A percentile compares a stretch with the other conserved stretches of the same genome.
Evolutionary conservation across 2,113 vertebrate genomes (phyloP).

Genomic region (Tachysurus vachellii): DNA sequence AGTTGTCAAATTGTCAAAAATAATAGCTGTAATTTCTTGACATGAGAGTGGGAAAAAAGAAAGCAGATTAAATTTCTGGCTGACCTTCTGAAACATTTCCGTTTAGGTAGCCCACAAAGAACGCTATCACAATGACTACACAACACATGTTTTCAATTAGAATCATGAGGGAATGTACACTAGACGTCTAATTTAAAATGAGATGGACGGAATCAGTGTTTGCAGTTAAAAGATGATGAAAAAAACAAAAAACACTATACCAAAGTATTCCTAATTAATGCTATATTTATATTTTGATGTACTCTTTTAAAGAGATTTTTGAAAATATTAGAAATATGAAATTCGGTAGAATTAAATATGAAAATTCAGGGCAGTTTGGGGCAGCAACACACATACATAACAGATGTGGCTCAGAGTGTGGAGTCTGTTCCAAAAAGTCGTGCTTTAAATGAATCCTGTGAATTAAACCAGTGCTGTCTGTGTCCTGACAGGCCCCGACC

Average conservation of each 20-base stretch:
- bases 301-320: not conserved
- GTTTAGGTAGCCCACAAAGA: constrained; percentile 56
- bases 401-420: not conserved
- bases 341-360: not conserved
- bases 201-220: constrained; percentile 52
- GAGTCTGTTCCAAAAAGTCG: not conserved
- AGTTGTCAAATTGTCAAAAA: constrained; percentile 19
- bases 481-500: constrained; percentile 72
- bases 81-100: constrained; percentile 40
- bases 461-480: constrained; percentile 59
- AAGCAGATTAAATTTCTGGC: constrained; percentile 13
- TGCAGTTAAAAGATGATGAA: not conserved
- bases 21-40: not conserved
- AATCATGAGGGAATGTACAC: constrained; percentile 68
- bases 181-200: constrained; percentile 63
- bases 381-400: not conserved
- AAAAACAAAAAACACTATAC: not conserved
- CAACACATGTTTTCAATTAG: constrained; percentile 77
- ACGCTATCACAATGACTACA: constrained; percentile 65
- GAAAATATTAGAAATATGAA: not conserved
- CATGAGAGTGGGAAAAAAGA: not conserved
- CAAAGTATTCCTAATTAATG: not conserved
- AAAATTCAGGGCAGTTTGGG: not conserved
- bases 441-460: constrained; percentile 66
- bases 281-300: not conserved